Evolutionary conservation across 2,797 vertebrate genomes (phyloP).

Genomic region (Sus cebifrons): DNA sequence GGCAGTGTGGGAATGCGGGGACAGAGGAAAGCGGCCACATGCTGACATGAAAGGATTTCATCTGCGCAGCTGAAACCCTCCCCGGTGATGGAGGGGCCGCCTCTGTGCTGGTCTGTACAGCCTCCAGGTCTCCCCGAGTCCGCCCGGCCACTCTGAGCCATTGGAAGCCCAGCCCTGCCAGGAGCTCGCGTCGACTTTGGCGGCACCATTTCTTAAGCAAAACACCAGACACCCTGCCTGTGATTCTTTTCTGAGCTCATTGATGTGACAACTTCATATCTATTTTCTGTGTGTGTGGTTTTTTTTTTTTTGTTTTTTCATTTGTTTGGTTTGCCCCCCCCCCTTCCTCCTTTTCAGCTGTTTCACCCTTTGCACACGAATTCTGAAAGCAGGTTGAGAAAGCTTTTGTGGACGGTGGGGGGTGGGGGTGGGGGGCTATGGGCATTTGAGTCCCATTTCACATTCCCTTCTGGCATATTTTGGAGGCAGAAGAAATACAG

Average conservation of each 20-base stretch:
- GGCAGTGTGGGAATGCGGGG: not conserved
- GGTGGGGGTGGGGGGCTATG: not conserved
- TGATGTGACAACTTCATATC: constrained; percentile 77
- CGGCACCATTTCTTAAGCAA: constrained; percentile 24
- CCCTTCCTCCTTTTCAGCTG: constrained; percentile 16
- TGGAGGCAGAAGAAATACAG: constrained; percentile 44
- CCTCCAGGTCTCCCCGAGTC: not conserved
- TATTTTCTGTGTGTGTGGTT: constrained; percentile 64
- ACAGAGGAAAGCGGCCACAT: not conserved
- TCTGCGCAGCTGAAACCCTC: not conserved
- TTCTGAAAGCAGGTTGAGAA: constrained; percentile 53
- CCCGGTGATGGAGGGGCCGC: not conserved
- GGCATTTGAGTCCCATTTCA: not conserved
- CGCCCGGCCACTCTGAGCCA: not conserved
- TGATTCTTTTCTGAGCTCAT: constrained; percentile 28
- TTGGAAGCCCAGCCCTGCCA: not conserved
- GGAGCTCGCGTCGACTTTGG: not conserved
- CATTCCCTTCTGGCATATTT: constrained; percentile 60
- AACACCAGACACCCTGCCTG: constrained; percentile 48
- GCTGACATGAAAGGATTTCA: constrained; percentile 26
- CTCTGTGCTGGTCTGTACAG: not conserved
- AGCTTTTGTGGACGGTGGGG: constrained; percentile 50
- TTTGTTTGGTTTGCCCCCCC: too few relatives aligned
- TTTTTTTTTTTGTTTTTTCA: constrained; percentile 51
- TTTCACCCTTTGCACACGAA: not conserved